Conservation (phyloP, 37 sponge, comb jelly and placozoan genomes). For the Oscarella lobularis region DNA sequence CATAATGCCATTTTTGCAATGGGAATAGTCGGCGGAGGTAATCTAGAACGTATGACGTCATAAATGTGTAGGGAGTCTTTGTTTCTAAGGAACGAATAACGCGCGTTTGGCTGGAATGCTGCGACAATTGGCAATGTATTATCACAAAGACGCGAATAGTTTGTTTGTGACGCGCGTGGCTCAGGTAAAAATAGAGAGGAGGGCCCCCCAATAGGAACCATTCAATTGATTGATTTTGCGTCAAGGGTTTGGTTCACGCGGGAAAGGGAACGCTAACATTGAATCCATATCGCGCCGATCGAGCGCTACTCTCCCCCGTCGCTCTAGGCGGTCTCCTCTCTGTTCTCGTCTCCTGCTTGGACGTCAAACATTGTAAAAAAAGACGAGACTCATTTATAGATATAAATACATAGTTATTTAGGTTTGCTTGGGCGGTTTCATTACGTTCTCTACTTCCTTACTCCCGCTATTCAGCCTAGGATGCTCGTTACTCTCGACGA, state of each 20-base stretch:
- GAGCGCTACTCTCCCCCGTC: conserved; percentile 67
- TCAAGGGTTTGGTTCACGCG: conserved; percentile 62
- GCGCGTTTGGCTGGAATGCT: conserved; percentile 83
- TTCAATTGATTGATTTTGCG: not conserved
- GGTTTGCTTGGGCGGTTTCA: conserved; percentile 39
- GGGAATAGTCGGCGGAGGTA: conserved; percentile 85
- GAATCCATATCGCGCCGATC: conserved; percentile 87
- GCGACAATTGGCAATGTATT: conserved; percentile 90
- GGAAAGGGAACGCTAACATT: conserved; percentile 97
- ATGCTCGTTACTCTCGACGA: conserved; percentile 89
- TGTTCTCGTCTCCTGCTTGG: conserved; percentile 58
- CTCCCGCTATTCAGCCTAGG: conserved; percentile 94
- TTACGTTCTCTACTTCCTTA: conserved; percentile 83
- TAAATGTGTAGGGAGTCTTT: not conserved
- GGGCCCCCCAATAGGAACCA: too few relatives aligned
- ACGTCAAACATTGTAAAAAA: conserved; percentile 74
- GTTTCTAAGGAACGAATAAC: conserved; percentile 79
- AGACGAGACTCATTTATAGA: not conserved
- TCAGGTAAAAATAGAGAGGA: too few relatives aligned
- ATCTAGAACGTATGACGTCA: not conserved
- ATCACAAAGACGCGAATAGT: conserved; percentile 83
- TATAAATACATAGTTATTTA: not conserved
- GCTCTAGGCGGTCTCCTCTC: conserved; percentile 75
- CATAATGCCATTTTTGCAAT: conserved; percentile 91
- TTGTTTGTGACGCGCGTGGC: conserved; percentile 92